Evolutionary conservation across 2,113 vertebrate genomes (phyloP), one percentile per base, ranked within the genome.

Genomic region (Serinus canaria): DNA sequence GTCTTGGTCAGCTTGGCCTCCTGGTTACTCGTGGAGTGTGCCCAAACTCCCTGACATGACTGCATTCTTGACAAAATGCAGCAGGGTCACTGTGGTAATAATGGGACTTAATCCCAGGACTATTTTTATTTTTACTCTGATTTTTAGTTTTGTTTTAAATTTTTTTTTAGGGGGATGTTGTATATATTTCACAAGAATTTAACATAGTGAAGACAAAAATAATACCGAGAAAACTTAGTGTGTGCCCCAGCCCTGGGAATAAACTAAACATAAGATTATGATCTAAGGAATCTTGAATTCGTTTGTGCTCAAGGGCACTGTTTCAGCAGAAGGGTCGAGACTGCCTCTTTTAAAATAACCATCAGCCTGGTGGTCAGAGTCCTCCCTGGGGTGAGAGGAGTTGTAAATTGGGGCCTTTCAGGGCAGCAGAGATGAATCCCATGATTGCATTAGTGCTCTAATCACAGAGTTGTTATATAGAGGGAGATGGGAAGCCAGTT

Each of bases 201-300:
- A 90, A 55, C 60, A 37, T 64, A 68, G n/a, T 0, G 6, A 92
- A 75, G 64, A 68, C 39, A 89, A 90, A 94, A 95, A 87, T 87
- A 91, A 91, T 89, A 74, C 41, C 15, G 0, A 87, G 81, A 78
- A 89, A 92, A 87, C 46, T 92, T 72, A 22, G 18, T 35, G 33
- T 87, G 49, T 73, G 49, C 81, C 53, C 58, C 37, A 91, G 59
- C 53, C 91, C 77, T 89, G 92, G 91, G 95, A 95, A 94, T 93
- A 96, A 94, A 30, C 44, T 92, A 84, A 92, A 91, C 77, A 75
- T 78, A 59, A 96, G 94, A 92, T 95, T 96, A 78, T 87, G 87
- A 96, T 95, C 95, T 95, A 83, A 95, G 72, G 88, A 94, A 94
- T 96, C 94, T 75, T 91, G 77, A 79, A 84, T 87, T 94, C 58